A percentile compares a stretch with the other conserved stretches of the same genome.
Conservation (phyloP, 2,113 vertebrate species). For the Gambusia affinis region DNA sequence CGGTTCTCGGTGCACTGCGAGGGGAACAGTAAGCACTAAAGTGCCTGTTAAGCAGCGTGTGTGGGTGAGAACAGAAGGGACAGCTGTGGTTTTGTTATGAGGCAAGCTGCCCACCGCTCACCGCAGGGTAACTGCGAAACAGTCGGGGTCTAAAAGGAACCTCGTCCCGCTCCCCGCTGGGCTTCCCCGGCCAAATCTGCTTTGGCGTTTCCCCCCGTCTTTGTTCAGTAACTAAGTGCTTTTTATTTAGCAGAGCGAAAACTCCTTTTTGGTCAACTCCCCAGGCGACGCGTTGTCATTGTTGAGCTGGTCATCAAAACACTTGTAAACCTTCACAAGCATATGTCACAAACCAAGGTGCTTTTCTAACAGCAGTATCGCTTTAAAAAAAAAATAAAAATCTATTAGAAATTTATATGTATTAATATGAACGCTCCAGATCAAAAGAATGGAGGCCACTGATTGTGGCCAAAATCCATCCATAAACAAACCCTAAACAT, state of each 20-base stretch:
- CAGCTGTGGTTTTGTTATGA: slow-evolving; percentile 73
- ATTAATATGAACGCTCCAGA: slow-evolving; percentile 16
- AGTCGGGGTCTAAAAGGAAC: slow-evolving; percentile 59
- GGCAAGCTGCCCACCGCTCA: slow-evolving; percentile 60
- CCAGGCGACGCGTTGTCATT: slow-evolving; percentile 43
- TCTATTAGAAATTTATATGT: neutral
- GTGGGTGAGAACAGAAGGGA: slow-evolving; percentile 66
- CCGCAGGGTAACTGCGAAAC: slow-evolving; percentile 63
- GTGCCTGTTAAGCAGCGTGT: slow-evolving; percentile 67
- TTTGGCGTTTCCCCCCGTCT: slow-evolving; percentile 42
- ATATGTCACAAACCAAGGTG: slow-evolving; percentile 62
- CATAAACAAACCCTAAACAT: slow-evolving; percentile 35
- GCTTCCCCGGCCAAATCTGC: slow-evolving; percentile 62
- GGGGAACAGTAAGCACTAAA: slow-evolving; percentile 61
- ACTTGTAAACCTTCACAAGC: slow-evolving; percentile 53
- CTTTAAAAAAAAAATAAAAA: no score
- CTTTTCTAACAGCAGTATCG: slow-evolving; percentile 23
- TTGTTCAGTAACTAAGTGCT: slow-evolving; percentile 74
- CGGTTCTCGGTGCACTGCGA: slow-evolving; percentile 28
- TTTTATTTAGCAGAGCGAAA: slow-evolving; percentile 38
- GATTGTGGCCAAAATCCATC: slow-evolving; percentile 40
- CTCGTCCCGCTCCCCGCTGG: slow-evolving; percentile 63
- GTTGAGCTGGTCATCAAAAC: slow-evolving; percentile 59
- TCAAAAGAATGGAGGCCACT: slow-evolving; percentile 28
- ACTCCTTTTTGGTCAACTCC: slow-evolving; percentile 37